Conservation (phyloP, 2,113 vertebrate genomes). For the Brachypteracias leptosomus region DNA sequence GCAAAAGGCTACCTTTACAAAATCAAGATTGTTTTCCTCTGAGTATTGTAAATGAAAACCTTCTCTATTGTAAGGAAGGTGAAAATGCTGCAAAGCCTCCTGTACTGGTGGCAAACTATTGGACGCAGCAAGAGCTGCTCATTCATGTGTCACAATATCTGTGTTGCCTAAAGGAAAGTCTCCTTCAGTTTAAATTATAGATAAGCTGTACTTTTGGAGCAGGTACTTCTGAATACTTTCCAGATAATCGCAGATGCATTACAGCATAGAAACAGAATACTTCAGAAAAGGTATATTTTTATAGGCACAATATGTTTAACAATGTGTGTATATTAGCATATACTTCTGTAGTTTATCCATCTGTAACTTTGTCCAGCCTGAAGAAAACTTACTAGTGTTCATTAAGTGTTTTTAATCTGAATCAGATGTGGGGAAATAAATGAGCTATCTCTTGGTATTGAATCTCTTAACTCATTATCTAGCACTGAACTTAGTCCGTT, state of each 20-base stretch:
- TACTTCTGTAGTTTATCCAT: not conserved
- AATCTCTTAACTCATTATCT: not conserved
- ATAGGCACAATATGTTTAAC: not conserved
- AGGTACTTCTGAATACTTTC: not conserved
- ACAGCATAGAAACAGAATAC: not conserved
- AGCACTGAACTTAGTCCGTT: not conserved
- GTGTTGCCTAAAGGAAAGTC: constrained; percentile 6
- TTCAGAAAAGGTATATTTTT: not conserved
- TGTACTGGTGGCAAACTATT: not conserved
- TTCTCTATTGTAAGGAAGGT: not conserved
- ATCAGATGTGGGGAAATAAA: not conserved
- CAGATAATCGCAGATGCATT: not conserved
- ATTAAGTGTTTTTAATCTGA: not conserved
- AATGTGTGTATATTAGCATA: not conserved
- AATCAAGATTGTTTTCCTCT: not conserved
- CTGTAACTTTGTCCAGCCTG: not conserved
- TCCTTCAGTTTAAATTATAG: constrained; percentile 13
- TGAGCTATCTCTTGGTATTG: not conserved
- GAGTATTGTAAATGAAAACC: not conserved
- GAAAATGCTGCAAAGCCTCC: not conserved
- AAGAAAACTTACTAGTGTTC: not conserved
- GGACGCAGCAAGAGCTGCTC: not conserved
- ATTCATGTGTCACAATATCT: not conserved
- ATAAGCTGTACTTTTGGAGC: not conserved
- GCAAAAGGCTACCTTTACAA: not conserved